Conservation (phyloP, 2,113 vertebrate species). For the Cyprinodon variegatus region DNA sequence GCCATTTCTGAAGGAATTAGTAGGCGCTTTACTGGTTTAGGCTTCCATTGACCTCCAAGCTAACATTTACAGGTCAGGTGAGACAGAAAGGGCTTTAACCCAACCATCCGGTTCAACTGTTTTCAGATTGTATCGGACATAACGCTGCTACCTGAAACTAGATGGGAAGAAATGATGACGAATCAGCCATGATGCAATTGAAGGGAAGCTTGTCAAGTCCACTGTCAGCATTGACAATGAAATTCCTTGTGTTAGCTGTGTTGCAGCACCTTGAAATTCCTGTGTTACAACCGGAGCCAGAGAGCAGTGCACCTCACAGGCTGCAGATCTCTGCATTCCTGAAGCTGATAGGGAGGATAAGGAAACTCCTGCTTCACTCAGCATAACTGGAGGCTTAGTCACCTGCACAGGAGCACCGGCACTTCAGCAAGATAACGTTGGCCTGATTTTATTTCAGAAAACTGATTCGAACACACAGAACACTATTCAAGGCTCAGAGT, state of each 20-base stretch:
- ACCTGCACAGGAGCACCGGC: constrained; percentile 41
- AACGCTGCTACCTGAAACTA: constrained; percentile 15
- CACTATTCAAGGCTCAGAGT: background rate
- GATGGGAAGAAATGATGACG: constrained; percentile 1
- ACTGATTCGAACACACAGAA: background rate
- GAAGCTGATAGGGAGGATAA: constrained; percentile 51
- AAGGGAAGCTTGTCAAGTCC: background rate
- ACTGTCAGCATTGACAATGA: constrained; percentile 11
- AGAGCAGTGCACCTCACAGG: constrained; percentile 45
- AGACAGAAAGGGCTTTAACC: background rate
- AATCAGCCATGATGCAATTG: constrained; percentile 9
- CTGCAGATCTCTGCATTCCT: constrained; percentile 64
- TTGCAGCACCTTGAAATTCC: constrained; percentile 1
- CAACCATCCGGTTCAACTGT: background rate
- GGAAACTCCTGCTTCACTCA: constrained; percentile 44
- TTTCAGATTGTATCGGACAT: constrained; percentile 1
- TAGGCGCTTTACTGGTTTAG: constrained; percentile 65
- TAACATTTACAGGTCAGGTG: constrained; percentile 16
- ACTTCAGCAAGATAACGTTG: constrained; percentile 22
- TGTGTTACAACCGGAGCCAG: background rate
- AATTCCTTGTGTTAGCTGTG: background rate
- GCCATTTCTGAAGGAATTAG: constrained; percentile 23
- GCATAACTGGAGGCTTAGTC: constrained; percentile 69
- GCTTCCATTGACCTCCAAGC: constrained; percentile 52
- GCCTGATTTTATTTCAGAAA: no score